Base-by-base conservation (phyloP, 2,888 invertebrate species). In the Tenthredo amoena region DNA sequence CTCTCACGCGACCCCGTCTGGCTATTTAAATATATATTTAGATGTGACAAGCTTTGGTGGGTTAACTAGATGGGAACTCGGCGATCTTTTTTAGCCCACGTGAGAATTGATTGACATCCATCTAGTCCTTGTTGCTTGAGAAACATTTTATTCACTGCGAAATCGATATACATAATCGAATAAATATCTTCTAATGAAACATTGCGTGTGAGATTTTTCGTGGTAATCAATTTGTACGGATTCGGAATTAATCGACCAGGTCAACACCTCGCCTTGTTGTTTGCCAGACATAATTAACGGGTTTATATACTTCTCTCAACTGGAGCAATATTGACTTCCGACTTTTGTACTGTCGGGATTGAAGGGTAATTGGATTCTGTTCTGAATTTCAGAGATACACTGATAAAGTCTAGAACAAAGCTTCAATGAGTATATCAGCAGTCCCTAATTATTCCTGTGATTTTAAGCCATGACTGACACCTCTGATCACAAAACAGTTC, bases 1-100 rank as follows among this genome's bases (percentile, higher is more conserved):
- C 81, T 81, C 62, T 62, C 81, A 58, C 62, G 81, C 81, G 81
- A 81, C 81, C 81, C 81, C 81, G 81, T 81, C 62, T 37, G 62
- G 40, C 81, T 81, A 81, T 81, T 81, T 62, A 58, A 81, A 81
- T 62, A 40, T 79, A 79, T 81, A 62, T 81, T 62, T 81, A 81
- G 81, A 62, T 62, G 40, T 50, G 10, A 37, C 58, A 81, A 31
- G 40, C 58, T 62, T 81, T 81, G 31, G 58, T 21, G 7, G 37
- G 26, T 37, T 34, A 81, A 81, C 81, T 40, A 62, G 40, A 40
- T 5, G 81, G 58, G 81, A 62, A 40, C 37, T 40, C 6, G 58
- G 40, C 37, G 62, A 62, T 43, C 21, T 58, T 26, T 62, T 58
- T 62, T 62, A 37, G 58, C 62, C 62, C 37, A 62, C 62, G 62